These are phyloP conservation scores for Garrulus glandarius DNA, from an alignment of 2,797 vertebrate species.

Conservation along the genomic window DNA sequence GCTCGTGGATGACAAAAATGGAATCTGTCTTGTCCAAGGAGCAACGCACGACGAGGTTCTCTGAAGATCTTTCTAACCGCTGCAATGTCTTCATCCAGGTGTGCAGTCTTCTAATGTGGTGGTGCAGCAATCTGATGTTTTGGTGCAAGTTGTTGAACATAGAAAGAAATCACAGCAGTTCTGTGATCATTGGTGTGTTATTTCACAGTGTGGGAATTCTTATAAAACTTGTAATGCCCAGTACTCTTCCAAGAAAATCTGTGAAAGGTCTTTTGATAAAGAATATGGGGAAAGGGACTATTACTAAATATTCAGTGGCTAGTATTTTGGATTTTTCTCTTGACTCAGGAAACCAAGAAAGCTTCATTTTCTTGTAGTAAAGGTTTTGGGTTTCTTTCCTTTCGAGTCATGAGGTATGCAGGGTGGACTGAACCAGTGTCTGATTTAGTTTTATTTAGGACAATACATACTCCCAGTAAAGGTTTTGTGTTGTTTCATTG, in stretches of 20 bases:
- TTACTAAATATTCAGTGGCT: neutral
- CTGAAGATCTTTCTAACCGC: constrained; percentile 91
- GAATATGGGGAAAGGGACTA: neutral
- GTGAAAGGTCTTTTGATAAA: neutral
- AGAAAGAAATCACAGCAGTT: neutral
- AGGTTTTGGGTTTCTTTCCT: neutral
- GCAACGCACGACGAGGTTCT: constrained; percentile 85
- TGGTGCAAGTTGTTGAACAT: neutral
- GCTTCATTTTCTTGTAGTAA: neutral
- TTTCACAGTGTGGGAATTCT: neutral
- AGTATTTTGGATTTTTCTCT: neutral
- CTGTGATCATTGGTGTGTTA: neutral
- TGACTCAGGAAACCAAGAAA: neutral
- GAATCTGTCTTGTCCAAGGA: constrained; percentile 93
- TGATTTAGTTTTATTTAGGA: neutral
- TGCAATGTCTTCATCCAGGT: constrained; percentile 98
- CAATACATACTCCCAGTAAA: neutral
- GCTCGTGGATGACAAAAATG: constrained; percentile 99
- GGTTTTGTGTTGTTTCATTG: neutral
- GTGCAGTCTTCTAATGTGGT: neutral
- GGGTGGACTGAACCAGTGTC: neutral
- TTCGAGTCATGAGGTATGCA: neutral
- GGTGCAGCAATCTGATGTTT: neutral
- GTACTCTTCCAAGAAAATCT: neutral
- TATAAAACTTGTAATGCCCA: neutral